Base-by-base conservation (phyloP, 2,888 invertebrate genomes). In the Netelia virgata region DNA sequence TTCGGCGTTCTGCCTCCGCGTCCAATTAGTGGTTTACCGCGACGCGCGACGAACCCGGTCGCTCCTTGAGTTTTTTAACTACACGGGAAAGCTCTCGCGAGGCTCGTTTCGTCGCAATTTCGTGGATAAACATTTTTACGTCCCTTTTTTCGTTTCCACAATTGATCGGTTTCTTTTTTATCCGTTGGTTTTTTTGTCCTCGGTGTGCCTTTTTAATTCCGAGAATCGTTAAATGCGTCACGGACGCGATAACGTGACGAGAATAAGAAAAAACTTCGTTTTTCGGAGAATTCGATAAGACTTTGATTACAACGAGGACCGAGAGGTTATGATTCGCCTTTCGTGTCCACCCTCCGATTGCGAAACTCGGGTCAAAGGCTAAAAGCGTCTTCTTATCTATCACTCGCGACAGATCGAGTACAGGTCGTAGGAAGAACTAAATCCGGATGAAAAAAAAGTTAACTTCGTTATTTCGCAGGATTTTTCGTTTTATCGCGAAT, bases 61-160 rank as follows among this genome's bases (percentile, higher is more conserved):
- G 61, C 28, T 64, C 55, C 74, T 75, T 47, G 57, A 79, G 75
- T 41, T 74, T 79, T 74, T 36, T 61, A 72, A 28, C 10, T 57
- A 14, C 73, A 47, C 20, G 50, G 10, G 64, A 20, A 69, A 70
- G 74, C 83, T 75, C 70, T 61, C 73, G n/a, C 53, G 75, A 57
- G 50, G 69, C 69, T 79, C 75, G 75, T 79, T 83, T 70, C 79
- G 79, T 83, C 75, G 75, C 59, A 83, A 64, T 79, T 79, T 50
- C 20, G 47, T 59, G 59, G 16, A n/a, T 57, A 43, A 64, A 50
- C 64, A 75, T 64, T 70, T 47, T 74, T 28, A n/a, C 57, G 1
- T 16, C 14, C 14, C 20, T 20, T 55, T 76, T 50, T 0, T 36
- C 0, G 36, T 36, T 36, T 36, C 36, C 5, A 36, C 36, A 6